Evolutionary conservation across 2,113 vertebrate genomes (phyloP), one percentile per base, ranked within the genome.

Genomic region (Stigmatopora nigra): DNA sequence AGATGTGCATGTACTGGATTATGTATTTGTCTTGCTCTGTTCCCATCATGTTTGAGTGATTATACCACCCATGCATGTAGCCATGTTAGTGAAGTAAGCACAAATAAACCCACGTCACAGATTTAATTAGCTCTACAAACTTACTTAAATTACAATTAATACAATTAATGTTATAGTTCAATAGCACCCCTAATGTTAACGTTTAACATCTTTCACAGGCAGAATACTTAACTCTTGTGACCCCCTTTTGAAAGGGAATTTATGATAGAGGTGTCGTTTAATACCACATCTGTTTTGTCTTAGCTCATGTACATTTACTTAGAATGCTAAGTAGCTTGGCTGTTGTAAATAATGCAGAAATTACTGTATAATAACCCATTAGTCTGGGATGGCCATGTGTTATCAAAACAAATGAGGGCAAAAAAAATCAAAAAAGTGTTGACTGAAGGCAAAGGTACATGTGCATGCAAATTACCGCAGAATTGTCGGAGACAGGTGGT

Each of bases 1-100:
- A 79, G 82, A 86, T 83, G 80, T 84, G 84, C 58, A 19, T 20
- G 41, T 22, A 20, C 38, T 41, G 38, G 6, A 41, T 41, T 82
- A 82, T 75, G 62, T 45, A 69, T 67, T 60, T 64, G 64, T 80
- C 71, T 80, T 58, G 61, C 67, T 67, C 48, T 65, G 59, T 61
- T 80, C 72, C 64, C 71, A 63, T 64, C 69, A 16, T 69, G 66
- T 70, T 19, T 20, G 59, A 61, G 38, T 14, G 38, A 45, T 20
- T 45, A 12, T 14, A 46, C 45, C 19, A 8, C 60, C 60, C 11
- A 3, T 64, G 56, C 73, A 65, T 65, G 65, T 61, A 67, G 47
- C 77, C 64, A n/a, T 66, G 67, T 65, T 78, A 72, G 79, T 80
- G 73, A 13, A 13, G 12, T 22, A 46, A 7, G 44, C 12, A 15